Conservation (phyloP, 2,113 vertebrate species). For the Hipposideros armiger region DNA sequence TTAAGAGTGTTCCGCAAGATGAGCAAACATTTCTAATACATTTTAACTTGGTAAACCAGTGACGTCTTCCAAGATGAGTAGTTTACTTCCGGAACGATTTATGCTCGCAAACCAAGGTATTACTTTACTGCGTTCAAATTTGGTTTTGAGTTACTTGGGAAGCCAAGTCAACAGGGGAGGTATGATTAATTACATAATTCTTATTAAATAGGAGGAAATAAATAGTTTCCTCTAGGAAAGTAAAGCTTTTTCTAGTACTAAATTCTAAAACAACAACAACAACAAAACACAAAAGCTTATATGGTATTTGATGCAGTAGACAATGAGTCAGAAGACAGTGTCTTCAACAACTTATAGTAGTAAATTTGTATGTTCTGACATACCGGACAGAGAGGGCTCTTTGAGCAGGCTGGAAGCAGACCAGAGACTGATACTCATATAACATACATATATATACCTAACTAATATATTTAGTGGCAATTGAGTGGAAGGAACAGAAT, state of each 20-base stretch:
- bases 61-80: too few relatives aligned
- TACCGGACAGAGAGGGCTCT: neutral
- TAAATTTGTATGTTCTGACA: neutral
- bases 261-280: neutral
- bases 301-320: neutral
- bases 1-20: too few relatives aligned
- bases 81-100: too few relatives aligned
- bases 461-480: neutral
- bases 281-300: neutral
- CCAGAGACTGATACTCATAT: neutral
- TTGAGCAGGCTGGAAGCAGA: neutral
- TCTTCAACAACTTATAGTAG: neutral
- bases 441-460: neutral
- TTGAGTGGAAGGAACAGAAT: neutral
- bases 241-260: neutral
- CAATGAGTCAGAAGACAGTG: neutral
- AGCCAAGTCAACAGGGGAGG: neutral
- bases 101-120: too few relatives aligned
- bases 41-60: too few relatives aligned
- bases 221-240: neutral
- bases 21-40: too few relatives aligned
- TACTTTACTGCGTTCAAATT: neutral
- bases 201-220: neutral
- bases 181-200: neutral
- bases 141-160: neutral